Base-by-base conservation (phyloP, 2,113 vertebrate genomes). In the Dromas ardeola region DNA sequence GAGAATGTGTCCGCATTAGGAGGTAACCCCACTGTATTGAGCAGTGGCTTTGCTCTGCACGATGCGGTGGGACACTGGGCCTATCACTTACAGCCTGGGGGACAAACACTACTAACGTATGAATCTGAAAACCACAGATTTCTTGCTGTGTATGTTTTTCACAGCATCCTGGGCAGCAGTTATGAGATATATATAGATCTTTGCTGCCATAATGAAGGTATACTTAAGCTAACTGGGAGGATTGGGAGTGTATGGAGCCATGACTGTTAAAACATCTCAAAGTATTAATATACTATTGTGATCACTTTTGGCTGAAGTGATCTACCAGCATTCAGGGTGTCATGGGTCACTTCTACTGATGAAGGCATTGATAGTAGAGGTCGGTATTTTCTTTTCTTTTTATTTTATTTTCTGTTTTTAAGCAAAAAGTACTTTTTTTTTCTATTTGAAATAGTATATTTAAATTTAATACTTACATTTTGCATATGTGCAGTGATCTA, bases 61-160 rank as follows among this genome's bases (percentile, higher is more conserved):
- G 0, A 1, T 15, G 36, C 1, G 0, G 19, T 21, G 40, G 43
- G 40, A 22, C 71, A 19, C 30, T 11, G 6, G 17, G 29, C 30
- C 65, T 40, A 9, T 53, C 1, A 0, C 42, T 70, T 47, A 63
- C 42, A 61, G 63, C 65, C 36, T 40, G 47, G 20, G 23, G 21
- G 5, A 40, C n/a, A n/a, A 11, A 66, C 20, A 9, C 36, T 18
- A 4, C 49, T 26, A 36, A 10, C 0, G 0, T 10, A 1, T 40
- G 20, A 27, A 11, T 20, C 65, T 67, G 43, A 79, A 79, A 89
- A 17, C 25, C 52, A 20, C 42, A 4, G 9, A 17, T 40, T 52
- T 16, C 38, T 55, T 70, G 18, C 34, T n/a, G 5, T 22, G 11
- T 8, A 2, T 23, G 5, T 50, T 58, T 77, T 42, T 42, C 61